These are phyloP conservation scores for Calcarius ornatus DNA, from an alignment of 2,113 vertebrate species.

Conservation along the genomic window DNA sequence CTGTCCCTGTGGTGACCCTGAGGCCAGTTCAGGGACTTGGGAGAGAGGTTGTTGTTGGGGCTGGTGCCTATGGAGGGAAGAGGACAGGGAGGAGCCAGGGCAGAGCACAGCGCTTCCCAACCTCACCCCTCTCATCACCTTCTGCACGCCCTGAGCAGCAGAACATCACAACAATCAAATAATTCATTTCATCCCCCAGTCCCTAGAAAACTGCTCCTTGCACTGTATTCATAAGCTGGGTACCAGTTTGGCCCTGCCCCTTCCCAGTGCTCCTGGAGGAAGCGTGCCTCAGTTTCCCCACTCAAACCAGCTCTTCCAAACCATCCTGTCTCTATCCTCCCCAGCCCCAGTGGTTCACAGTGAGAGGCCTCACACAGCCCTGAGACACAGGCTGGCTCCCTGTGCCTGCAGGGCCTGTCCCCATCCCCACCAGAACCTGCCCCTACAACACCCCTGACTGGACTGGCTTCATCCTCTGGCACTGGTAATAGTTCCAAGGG, in stretches of 20 bases:
- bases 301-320: not conserved
- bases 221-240: accelerated
- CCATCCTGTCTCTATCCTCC: not conserved
- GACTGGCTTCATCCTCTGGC: not conserved
- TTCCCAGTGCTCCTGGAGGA: not conserved
- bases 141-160: not conserved
- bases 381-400: not conserved
- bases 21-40: not conserved
- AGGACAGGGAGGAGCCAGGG: not conserved
- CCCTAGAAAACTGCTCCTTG: not conserved
- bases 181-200: not conserved
- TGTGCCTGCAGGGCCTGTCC: not conserved
- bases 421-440: not conserved
- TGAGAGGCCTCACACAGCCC: not conserved
- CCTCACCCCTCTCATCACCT: not conserved
- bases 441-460: not conserved
- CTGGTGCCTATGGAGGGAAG: accelerated
- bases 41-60: not conserved
- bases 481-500: not conserved
- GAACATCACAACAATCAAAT: not conserved
- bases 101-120: not conserved
- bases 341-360: not conserved
- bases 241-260: not conserved
- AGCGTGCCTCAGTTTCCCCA: not conserved
- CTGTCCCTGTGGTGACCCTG: not conserved